Base-by-base conservation (phyloP, 1,140 invertebrate species). In the Drosophila albomicans region DNA sequence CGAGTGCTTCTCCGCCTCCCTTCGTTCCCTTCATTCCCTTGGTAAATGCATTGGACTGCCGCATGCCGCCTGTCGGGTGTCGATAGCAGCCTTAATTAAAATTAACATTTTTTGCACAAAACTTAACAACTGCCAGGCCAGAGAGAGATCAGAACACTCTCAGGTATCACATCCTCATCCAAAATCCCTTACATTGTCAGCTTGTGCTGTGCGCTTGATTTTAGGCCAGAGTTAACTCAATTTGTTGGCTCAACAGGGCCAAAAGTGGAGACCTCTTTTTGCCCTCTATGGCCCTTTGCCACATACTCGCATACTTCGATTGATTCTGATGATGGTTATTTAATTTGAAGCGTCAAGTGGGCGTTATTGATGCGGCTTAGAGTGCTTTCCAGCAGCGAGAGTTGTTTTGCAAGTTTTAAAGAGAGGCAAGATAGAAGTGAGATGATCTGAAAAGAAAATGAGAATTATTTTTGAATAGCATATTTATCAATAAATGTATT, bases 61-160 rank as follows among this genome's bases (percentile, higher is more conserved):
- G 20, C 20, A 28, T 51, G 58, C 52, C 43, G 78, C 67, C 64
- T 78, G 66, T 32, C 45, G 77, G 74, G 84, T 89, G 84, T 87
- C 85, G 88, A 91, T 91, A 91, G 88, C 88, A 84, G 67, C 82
- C 82, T 86, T 90, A 90, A 90, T 90, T 90, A 90, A 90, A 90
- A 91, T 91, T 91, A 91, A 91, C 89, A 91, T 91, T 91, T 91
- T 91, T 85, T 88, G 84, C 67, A 79, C 85, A 89, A 89, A 87
- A 88, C 85, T 89, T 86, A 75, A 79, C 57, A 66, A 46, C 45
- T 15, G 67, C 11, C 46, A 5, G 38, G 20, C 56, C 75, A 46
- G 71, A 49, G 48, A 46, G 71, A 49, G 48, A 69, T 75, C 73
- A 70, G 52, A 43, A 38, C 13, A 58, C 46, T 30, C 51, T 25